Conservation (phyloP, 2,888 invertebrate species). For the Dimorphilus gyrociliatus region DNA sequence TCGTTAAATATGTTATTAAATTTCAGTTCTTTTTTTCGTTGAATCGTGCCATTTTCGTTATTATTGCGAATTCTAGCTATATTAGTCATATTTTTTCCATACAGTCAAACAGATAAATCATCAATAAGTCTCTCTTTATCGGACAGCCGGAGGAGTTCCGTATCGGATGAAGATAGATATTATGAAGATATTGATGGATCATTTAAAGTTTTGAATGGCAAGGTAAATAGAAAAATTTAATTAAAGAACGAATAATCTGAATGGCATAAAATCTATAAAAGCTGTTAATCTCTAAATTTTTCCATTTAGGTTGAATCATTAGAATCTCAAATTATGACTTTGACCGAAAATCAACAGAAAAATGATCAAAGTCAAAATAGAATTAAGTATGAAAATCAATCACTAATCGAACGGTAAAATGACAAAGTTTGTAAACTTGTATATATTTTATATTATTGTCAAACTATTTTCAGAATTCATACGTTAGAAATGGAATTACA, state of each 20-base stretch:
- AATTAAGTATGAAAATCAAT: constrained; percentile 80
- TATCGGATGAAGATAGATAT: constrained; percentile 65
- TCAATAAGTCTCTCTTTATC: too few species aligned
- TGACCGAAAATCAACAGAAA: constrained; percentile 70
- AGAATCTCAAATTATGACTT: constrained; percentile 74
- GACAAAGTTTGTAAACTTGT: constrained; percentile 2
- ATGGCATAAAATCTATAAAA: too few species aligned
- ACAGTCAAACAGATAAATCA: too few species aligned
- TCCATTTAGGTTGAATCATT: constrained; percentile 64
- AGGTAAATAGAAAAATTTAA: constrained; percentile 48
- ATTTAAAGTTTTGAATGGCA: constrained; percentile 54
- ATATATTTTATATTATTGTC: neutral
- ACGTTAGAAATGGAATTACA: constrained; percentile 77
- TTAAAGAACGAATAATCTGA: too few species aligned
- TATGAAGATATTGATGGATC: constrained; percentile 57
- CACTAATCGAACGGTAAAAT: constrained; percentile 53
- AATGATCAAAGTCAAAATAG: constrained; percentile 67
- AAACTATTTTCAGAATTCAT: constrained; percentile 48
- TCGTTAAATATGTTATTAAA: too few species aligned
- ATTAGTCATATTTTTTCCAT: too few species aligned
- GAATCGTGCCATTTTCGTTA: too few species aligned
- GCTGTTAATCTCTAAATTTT: constrained; percentile 9
- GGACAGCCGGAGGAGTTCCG: constrained; percentile 6
- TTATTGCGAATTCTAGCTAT: too few species aligned
- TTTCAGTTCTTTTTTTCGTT: too few species aligned